phyloP scores from a whole-genome alignment of 2,888 invertebrate species.

The Acleris holmiana region DNA sequence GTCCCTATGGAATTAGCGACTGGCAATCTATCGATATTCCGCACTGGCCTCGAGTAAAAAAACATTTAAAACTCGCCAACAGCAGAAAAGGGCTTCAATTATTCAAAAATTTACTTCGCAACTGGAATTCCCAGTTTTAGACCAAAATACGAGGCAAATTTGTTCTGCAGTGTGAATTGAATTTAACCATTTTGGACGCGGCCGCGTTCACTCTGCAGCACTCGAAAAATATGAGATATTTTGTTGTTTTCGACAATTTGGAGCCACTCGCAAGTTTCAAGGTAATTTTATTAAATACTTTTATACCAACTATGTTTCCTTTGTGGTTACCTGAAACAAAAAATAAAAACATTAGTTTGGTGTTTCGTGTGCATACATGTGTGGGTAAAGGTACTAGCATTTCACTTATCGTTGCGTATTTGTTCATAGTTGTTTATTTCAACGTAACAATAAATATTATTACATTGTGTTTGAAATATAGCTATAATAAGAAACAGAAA shows the following conservation, averaged over 20 bases:
- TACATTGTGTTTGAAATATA: too few relatives aligned
- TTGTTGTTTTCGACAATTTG: neutral
- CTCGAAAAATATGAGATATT: conserved; percentile 8
- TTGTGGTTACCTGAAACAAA: conserved; percentile 34
- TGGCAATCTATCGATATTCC: conserved; percentile 16
- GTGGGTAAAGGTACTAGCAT: too few relatives aligned
- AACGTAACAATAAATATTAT: too few relatives aligned
- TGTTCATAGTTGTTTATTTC: too few relatives aligned
- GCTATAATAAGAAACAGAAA: too few relatives aligned
- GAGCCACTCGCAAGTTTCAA: neutral
- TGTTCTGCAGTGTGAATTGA: conserved; percentile 37
- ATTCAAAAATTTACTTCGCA: conserved; percentile 38
- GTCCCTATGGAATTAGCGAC: conserved; percentile 7
- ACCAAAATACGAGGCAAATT: conserved; percentile 40
- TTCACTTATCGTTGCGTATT: too few relatives aligned
- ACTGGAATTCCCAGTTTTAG: conserved; percentile 2
- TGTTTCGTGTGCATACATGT: too few relatives aligned
- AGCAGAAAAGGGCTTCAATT: conserved; percentile 37
- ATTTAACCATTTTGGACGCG: conserved; percentile 45
- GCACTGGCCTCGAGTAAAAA: conserved; percentile 5
- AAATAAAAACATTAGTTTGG: conserved; percentile 9
- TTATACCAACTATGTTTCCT: neutral
- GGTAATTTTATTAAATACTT: neutral
- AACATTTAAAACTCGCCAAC: conserved; percentile 21
- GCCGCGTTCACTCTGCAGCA: conserved; percentile 30